Evolutionary conservation across 2,113 vertebrate genomes (phyloP).

Genomic region (Mesembrinibis cayennensis): DNA sequence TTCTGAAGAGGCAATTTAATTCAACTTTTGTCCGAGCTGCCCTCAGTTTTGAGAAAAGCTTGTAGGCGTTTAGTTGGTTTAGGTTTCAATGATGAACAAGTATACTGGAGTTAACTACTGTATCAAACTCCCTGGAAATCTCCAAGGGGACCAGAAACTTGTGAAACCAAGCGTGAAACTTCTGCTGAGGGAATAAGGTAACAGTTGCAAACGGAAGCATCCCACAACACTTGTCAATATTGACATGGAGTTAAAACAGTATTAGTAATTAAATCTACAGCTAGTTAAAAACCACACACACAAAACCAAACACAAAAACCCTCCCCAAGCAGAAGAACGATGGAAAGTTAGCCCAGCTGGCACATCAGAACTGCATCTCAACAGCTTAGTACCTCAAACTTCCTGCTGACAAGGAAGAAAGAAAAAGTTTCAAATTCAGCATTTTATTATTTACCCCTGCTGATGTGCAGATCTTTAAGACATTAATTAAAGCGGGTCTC

Average conservation of each 20-base stretch:
- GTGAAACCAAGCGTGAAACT: not conserved
- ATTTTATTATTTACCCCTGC: not conserved
- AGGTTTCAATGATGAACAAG: not conserved
- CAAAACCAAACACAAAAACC: not conserved
- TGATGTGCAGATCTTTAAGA: constrained; percentile 21
- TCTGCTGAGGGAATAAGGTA: not conserved
- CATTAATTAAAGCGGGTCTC: not conserved
- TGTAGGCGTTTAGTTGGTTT: not conserved
- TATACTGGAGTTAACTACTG: not conserved
- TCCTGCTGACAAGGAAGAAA: constrained; percentile 11
- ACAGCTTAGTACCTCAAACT: constrained; percentile 6
- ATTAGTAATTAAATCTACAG: not conserved
- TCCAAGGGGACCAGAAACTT: not conserved
- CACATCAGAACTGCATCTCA: constrained; percentile 8
- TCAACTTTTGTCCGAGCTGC: not conserved
- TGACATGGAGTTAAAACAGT: not conserved
- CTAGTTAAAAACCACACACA: not conserved
- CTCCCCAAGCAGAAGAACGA: not conserved
- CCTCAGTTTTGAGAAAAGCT: not conserved
- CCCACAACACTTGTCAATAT: not conserved
- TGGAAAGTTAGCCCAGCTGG: not conserved
- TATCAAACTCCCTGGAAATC: not conserved
- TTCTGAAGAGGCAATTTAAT: not conserved
- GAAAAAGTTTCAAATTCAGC: constrained; percentile 3
- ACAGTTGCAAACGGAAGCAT: not conserved